Evolutionary conservation across 2,797 vertebrate genomes (phyloP), one percentile per base, ranked within the genome.

Genomic region (Linurgus olivaceus): DNA sequence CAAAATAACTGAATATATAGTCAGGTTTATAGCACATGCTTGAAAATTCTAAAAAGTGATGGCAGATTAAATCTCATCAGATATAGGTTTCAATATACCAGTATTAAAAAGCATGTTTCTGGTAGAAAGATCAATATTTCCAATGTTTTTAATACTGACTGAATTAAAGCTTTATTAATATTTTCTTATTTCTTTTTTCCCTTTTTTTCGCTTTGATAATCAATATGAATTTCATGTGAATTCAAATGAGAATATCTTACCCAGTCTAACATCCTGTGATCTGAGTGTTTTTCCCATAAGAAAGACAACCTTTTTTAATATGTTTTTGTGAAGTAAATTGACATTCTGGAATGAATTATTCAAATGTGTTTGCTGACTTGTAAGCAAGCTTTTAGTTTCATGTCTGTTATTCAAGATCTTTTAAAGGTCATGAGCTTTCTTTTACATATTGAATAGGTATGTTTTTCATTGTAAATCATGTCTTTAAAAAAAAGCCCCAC

Each of bases 361-460:
- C 66, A 82, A 57, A 48, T 51, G 1, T 11, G 5, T 58, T 72
- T 96, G 38, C 73, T 86, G 74, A 66, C 18, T 91, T 78, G 37
- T 86, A 88, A 76, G 63, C 37, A 86, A 90, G 73, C 40, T 90
- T 92, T 88, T 66, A 67, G 31, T 75, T 75, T 90, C 29, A 28
- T 47, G n/a, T 62, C 62, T 94, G 33, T 71, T 90, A 35, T 45
- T 90, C 59, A 68, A 57, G 37, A 63, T 45, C 20, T 54, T 77
- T 78, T 81, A 86, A 94, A 94, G 83, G 79, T 76, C 62, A n/a
- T 35, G 51, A 90, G 59, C 79, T 84, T 86, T 81, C 33, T 72
- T 77, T 63, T 92, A 42, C 37, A 29, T 87, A 87, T 79, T 81
- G 40, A 82, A 70, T 52, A 86, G 47, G 47, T 74, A 13, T 5